A percentile compares a stretch with the other conserved stretches of the same genome.
Evolutionary conservation across 2,888 invertebrate genomes (phyloP).

Genomic region (Andrena dorsata): DNA sequence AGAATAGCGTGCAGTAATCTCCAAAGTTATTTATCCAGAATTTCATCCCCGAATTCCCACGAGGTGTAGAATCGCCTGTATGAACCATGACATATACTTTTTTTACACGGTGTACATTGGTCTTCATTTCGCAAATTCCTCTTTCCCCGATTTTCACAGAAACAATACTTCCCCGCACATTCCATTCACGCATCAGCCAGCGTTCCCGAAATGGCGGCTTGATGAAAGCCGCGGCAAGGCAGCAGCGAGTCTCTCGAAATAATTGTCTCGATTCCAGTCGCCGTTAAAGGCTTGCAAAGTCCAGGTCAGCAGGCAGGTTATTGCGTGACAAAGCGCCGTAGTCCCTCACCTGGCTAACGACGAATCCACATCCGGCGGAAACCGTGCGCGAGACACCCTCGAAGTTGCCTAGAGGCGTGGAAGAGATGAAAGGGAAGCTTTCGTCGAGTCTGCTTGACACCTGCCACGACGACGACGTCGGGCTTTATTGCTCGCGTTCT

Average conservation of each 20-base stretch:
- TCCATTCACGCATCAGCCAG: not conserved
- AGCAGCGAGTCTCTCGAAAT: not conserved
- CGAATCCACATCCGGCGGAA: slow-evolving; percentile 63
- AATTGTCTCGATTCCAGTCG: slow-evolving; percentile 13
- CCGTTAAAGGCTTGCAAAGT: slow-evolving; percentile 20
- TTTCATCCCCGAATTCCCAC: too few species aligned
- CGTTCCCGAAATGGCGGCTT: not conserved
- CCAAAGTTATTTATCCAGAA: too few species aligned
- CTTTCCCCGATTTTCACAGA: too few species aligned
- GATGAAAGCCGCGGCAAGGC: not conserved
- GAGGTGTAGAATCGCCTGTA: too few species aligned
- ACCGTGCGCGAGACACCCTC: slow-evolving; percentile 54
- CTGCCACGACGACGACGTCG: slow-evolving; percentile 20
- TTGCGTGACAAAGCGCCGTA: slow-evolving; percentile 34
- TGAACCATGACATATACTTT: too few species aligned
- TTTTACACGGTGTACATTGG: too few species aligned
- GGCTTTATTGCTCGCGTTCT: slow-evolving; percentile 23
- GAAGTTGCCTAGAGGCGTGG: slow-evolving; percentile 9
- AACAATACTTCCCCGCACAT: too few species aligned
- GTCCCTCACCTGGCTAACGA: slow-evolving; percentile 41
- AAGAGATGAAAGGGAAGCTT: slow-evolving; percentile 32
- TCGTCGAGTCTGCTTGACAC: slow-evolving; percentile 25
- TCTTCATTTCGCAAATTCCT: too few species aligned
- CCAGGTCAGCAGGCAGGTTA: slow-evolving; percentile 42
- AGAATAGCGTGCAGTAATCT: too few species aligned